These are phyloP conservation scores for Struthidea cinerea DNA, from an alignment of 2,113 vertebrate species.

Conservation along the genomic window DNA sequence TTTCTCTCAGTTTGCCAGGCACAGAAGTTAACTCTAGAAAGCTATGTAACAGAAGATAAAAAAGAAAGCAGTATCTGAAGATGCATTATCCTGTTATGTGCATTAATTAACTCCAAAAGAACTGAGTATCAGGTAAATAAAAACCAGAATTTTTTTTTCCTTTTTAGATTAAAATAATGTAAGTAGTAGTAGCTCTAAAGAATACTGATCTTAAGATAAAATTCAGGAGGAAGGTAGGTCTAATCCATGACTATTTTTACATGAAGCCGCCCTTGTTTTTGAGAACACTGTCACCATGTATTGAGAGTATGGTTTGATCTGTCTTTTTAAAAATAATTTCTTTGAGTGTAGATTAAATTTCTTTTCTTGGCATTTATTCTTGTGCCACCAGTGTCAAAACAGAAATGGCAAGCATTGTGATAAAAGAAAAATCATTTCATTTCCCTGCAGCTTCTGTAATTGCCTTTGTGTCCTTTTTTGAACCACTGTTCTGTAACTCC, in stretches of 20 bases:
- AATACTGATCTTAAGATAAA: background rate
- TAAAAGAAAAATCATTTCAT: background rate
- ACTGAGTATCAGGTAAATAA: background rate
- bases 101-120: background rate
- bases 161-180: background rate
- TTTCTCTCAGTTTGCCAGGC: background rate
- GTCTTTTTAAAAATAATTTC: background rate
- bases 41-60: background rate
- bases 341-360: background rate
- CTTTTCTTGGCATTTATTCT: slow-evolving; percentile 2
- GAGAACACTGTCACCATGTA: background rate
- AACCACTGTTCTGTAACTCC: background rate
- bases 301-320: background rate
- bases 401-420: background rate
- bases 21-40: background rate
- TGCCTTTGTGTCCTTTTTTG: background rate
- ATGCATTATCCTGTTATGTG: background rate
- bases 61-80: background rate
- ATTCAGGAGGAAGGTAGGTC: background rate
- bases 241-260: background rate
- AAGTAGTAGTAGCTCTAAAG: background rate
- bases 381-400: background rate
- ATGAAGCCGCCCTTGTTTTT: background rate
- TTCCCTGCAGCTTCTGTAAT: background rate
- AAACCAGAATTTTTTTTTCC: background rate